Base-by-base conservation (phyloP, 2,797 vertebrate genomes). In the Ctenopoma kingsleyae region DNA sequence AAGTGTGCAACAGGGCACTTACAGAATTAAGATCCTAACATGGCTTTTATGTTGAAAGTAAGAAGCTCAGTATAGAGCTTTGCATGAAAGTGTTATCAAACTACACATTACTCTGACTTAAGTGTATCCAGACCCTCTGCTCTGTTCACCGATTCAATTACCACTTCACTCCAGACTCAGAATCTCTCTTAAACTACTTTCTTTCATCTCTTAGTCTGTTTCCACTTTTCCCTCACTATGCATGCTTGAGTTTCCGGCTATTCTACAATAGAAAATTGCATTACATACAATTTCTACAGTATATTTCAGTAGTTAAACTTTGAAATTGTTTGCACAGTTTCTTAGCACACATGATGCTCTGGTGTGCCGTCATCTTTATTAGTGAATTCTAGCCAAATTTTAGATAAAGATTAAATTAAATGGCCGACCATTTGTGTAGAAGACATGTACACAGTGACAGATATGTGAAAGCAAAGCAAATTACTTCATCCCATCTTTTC, bases 101-200 rank as follows among this genome's bases (percentile, higher is more conserved):
- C 57, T 20, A 25, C 76, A 71, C 67, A 54, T 77, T 54, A 61
- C 15, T 35, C 55, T 46, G 43, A 53, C 69, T 38, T 54, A 76
- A 87, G 67, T 80, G 63, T 81, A 70, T 78, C 82, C 85, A 86
- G 82, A 72, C 71, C 49, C 20, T 23, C 56, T 17, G 0, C 56
- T 76, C 36, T 49, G 54, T 74, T 74, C 40, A 64, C 60, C 68
- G 62, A 82, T 83, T 76, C 87, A 65, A 49, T 86, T 84, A 60
- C 59, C 47, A 54, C 60, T 12, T 59, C 36, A 13, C 36, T 13
- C 41, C 13, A 32, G 50, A 75, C 53, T 71, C 81, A 71, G 63
- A 70, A 72, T 85, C 51, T 76, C 65, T 82, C 35, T 71, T 27
- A 57, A 57, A 44, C 46, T 59, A 59, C 74, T 69, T 60, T 62